Evolutionary conservation across 2,797 vertebrate genomes (phyloP).

Genomic region (Sarcoramphus papa): DNA sequence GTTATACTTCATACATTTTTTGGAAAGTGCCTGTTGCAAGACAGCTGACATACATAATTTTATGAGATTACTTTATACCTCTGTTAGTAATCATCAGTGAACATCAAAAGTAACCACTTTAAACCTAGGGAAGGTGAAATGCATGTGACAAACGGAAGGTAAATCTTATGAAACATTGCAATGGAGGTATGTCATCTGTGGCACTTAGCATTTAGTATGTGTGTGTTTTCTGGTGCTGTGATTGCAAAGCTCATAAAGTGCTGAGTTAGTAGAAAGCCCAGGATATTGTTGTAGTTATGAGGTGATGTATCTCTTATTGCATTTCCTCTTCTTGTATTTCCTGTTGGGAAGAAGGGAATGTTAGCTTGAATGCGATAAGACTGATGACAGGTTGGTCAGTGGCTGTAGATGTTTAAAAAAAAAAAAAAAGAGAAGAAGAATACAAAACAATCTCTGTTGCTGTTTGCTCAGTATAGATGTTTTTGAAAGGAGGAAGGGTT

Average conservation of each 20-base stretch:
- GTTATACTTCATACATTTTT: not conserved
- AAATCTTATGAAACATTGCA: not conserved
- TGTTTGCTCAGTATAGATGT: not conserved
- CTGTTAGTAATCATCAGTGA: not conserved
- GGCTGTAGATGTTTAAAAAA: not conserved
- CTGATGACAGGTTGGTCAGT: not conserved
- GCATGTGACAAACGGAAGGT: not conserved
- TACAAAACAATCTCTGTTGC: not conserved
- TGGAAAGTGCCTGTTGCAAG: not conserved
- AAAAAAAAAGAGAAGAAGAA: no score
- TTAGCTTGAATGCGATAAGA: not conserved
- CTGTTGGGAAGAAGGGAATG: not conserved
- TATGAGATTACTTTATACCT: not conserved
- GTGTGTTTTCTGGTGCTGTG: not conserved
- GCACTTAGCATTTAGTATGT: not conserved
- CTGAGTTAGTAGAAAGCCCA: not conserved
- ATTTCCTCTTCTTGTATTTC: not conserved
- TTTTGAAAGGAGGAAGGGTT: not conserved
- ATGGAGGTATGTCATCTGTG: not conserved
- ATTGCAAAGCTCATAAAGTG: not conserved
- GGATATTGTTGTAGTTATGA: not conserved
- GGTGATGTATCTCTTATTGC: not conserved
- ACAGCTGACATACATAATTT: not conserved
- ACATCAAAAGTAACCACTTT: not conserved
- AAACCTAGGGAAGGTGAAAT: not conserved